A percentile compares a stretch with the other conserved stretches of the same genome.
Conservation (phyloP, 2,888 invertebrate species). For the Scaptomyza caliginosa region DNA sequence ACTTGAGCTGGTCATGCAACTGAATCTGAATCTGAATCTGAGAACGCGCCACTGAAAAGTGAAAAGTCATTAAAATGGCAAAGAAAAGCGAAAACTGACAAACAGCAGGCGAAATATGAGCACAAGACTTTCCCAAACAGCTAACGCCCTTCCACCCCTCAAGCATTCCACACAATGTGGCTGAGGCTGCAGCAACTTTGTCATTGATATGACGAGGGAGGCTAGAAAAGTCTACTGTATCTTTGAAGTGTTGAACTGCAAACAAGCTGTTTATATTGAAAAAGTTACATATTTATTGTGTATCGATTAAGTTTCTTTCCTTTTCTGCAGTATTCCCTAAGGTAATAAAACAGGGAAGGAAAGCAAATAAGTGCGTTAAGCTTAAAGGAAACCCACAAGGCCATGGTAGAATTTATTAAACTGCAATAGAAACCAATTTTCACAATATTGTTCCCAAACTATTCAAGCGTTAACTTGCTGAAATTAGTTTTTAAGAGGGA, state of each 20-base stretch:
- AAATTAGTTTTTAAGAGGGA: not conserved
- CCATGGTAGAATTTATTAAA: not conserved
- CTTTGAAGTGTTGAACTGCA: constrained; percentile 24
- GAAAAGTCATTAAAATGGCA: constrained; percentile 71
- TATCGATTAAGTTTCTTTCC: constrained; percentile 16
- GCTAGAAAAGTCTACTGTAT: constrained; percentile 8
- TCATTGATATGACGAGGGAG: constrained; percentile 56
- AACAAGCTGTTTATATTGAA: constrained; percentile 18
- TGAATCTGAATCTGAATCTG: constrained; percentile 53
- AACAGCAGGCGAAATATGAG: constrained; percentile 65
- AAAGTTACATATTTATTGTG: constrained; percentile 25
- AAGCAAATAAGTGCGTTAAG: not conserved
- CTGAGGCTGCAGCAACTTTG: constrained; percentile 35
- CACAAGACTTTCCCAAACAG: constrained; percentile 32
- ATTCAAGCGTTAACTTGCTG: not conserved
- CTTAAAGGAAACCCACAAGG: not conserved
- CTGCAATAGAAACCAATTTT: not conserved
- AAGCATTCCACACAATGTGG: constrained; percentile 1
- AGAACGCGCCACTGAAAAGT: constrained; percentile 72
- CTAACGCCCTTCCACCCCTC: not conserved
- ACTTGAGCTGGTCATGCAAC: constrained; percentile 54
- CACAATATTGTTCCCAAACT: constrained; percentile 1
- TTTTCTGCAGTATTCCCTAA: not conserved
- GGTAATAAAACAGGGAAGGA: not conserved
- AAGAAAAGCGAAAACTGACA: constrained; percentile 73